These are phyloP conservation scores for Frankliniella fusca DNA, from an alignment of 2,888 invertebrate genomes.

Conservation along the genomic window DNA sequence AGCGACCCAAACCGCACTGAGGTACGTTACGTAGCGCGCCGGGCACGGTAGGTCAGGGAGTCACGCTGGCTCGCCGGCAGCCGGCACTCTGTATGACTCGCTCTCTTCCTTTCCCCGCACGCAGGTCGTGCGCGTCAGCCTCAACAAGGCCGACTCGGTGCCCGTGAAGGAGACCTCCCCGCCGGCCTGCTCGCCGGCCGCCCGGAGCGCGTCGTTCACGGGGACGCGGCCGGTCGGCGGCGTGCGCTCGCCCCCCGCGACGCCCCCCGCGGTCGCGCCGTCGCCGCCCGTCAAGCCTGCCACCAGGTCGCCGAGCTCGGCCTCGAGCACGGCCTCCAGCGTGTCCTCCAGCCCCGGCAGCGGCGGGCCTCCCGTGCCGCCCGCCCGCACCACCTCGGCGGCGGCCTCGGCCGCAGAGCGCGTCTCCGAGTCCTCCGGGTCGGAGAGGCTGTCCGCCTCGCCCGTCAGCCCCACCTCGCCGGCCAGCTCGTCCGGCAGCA, in stretches of 20 bases:
- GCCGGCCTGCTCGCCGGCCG: conserved; percentile 36
- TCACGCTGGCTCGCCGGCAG: neutral
- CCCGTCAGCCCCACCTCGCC: conserved; percentile 27
- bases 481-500: neutral
- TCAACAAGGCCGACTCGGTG: conserved; percentile 40
- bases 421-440: neutral
- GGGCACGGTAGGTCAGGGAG: neutral
- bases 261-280: conserved; percentile 43
- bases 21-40: neutral
- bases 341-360: conserved; percentile 39
- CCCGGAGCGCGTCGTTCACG: conserved; percentile 39
- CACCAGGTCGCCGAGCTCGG: conserved; percentile 44
- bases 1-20: conserved; percentile 8
- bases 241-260: conserved; percentile 46
- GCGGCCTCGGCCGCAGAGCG: neutral
- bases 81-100: neutral
- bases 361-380: conserved; percentile 50
- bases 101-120: neutral
- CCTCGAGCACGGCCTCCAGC: conserved; percentile 35
- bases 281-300: conserved; percentile 48
- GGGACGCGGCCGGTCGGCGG: conserved; percentile 44
- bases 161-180: conserved; percentile 38
- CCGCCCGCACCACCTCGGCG: conserved; percentile 44
- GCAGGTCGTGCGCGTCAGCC: conserved; percentile 40
- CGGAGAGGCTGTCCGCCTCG: conserved; percentile 27